phyloP scores from a whole-genome alignment of 2,888 invertebrate genomes.

The Tinea trinotella region DNA sequence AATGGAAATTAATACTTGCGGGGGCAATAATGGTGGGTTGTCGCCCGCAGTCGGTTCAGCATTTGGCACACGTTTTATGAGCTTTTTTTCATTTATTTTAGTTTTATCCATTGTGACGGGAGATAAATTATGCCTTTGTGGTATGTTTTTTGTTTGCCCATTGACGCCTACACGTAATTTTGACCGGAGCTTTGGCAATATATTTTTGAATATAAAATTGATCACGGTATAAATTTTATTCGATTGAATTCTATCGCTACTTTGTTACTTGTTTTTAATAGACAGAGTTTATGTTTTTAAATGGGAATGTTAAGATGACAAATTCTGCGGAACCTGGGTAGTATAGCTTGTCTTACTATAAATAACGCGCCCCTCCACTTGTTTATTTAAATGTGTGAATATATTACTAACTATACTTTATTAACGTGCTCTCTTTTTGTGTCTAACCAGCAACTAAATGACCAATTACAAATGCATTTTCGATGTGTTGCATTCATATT shows the following conservation, averaged over 20 bases:
- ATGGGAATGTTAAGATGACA: no score
- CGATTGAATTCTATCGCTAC: neutral
- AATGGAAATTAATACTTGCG: slow-evolving; percentile 31
- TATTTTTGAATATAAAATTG: slow-evolving; percentile 1
- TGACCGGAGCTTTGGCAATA: slow-evolving; percentile 4
- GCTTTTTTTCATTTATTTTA: slow-evolving; percentile 17
- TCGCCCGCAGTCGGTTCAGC: slow-evolving; percentile 15
- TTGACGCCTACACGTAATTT: slow-evolving; percentile 12
- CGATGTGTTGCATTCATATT: no score
- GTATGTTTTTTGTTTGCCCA: slow-evolving; percentile 8
- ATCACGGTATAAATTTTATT: neutral
- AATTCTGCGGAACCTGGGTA: no score
- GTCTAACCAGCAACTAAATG: no score
- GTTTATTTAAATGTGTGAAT: no score
- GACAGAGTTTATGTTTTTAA: no score
- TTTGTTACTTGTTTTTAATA: neutral
- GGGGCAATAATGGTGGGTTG: slow-evolving; percentile 26
- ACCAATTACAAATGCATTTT: no score
- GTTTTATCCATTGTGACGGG: slow-evolving; percentile 14
- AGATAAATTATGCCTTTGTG: slow-evolving; percentile 14
- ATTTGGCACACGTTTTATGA: slow-evolving; percentile 18
- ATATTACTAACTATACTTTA: no score
- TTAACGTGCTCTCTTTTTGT: no score
- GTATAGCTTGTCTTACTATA: no score
- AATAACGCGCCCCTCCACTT: no score